phyloP scores from a whole-genome alignment of 2,113 vertebrate species.

The Tupaia tana region DNA sequence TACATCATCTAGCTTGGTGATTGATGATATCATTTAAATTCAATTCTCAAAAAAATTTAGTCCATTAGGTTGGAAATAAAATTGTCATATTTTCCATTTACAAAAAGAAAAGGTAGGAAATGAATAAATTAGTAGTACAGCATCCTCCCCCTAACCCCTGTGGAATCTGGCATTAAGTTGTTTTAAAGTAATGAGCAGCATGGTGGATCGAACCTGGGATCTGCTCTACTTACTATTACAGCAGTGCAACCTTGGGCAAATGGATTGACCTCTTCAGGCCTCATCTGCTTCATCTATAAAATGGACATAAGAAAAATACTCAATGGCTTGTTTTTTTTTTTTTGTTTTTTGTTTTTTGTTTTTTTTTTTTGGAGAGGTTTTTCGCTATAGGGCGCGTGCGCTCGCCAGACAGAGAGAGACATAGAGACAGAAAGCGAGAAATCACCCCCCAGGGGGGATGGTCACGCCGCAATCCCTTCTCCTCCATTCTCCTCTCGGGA shows the following conservation, averaged over 20 bases:
- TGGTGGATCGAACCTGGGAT: neutral
- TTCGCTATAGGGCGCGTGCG: no score
- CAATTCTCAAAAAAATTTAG: constrained; percentile 58
- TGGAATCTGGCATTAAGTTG: constrained; percentile 13
- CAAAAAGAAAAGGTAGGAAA: constrained; percentile 60
- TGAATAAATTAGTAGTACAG: constrained; percentile 45
- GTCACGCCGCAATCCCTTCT: no score
- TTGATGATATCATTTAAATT: constrained; percentile 77
- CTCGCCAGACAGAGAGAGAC: no score
- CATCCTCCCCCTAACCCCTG: neutral
- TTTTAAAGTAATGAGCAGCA: constrained; percentile 30
- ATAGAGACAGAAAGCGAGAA: no score
- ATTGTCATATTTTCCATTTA: constrained; percentile 72
- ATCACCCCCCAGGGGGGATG: no score
- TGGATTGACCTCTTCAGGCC: neutral
- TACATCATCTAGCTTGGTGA: constrained; percentile 71
- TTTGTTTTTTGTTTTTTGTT: no score
- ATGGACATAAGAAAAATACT: neutral
- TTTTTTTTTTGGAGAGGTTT: no score
- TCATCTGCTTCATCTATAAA: constrained; percentile 49
- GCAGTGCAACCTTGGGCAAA: neutral
- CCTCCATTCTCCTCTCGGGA: no score
- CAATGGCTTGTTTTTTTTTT: neutral
- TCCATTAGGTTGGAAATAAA: constrained; percentile 69
- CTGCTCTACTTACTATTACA: neutral